Evolutionary conservation across 2,113 vertebrate species (phyloP).

Genomic region (Pongo pygmaeus): DNA sequence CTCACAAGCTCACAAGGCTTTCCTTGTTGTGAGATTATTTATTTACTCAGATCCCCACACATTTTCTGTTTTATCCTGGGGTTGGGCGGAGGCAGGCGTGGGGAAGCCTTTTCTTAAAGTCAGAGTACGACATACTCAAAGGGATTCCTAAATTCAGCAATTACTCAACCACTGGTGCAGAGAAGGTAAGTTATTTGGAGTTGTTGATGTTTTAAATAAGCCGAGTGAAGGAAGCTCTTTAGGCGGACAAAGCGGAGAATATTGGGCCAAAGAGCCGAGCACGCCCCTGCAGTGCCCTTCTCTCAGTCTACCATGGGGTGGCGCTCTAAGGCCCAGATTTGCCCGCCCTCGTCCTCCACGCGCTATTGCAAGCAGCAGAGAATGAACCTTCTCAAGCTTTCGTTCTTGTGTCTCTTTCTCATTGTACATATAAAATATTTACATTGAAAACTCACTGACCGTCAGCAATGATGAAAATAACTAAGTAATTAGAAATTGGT

Average conservation of each 20-base stretch:
- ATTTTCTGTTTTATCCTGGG: background rate
- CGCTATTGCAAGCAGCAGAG: background rate
- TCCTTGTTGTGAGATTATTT: slow-evolving; percentile 47
- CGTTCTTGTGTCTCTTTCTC: background rate
- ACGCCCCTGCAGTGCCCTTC: background rate
- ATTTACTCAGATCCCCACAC: background rate
- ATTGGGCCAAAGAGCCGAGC: rapidly evolving
- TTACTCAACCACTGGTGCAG: background rate
- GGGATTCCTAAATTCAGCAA: background rate
- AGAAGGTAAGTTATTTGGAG: slow-evolving; percentile 1
- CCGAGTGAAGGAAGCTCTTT: background rate
- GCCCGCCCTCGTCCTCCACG: background rate
- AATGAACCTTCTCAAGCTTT: background rate
- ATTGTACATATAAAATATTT: slow-evolving; percentile 50
- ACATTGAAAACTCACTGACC: slow-evolving; percentile 44
- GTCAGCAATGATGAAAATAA: slow-evolving; percentile 59
- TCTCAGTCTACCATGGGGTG: slow-evolving; percentile 80
- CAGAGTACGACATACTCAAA: background rate
- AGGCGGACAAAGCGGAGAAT: background rate
- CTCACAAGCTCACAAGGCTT: background rate
- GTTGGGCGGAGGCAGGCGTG: too few relatives aligned
- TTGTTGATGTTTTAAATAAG: slow-evolving; percentile 30
- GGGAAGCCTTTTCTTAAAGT: background rate
- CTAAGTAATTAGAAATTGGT: slow-evolving; percentile 55
- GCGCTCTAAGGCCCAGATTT: slow-evolving; percentile 85